Evolutionary conservation across 2,888 invertebrate genomes (phyloP), one percentile per base, ranked within the genome.

Genomic region (Pseudococcus viburni): DNA sequence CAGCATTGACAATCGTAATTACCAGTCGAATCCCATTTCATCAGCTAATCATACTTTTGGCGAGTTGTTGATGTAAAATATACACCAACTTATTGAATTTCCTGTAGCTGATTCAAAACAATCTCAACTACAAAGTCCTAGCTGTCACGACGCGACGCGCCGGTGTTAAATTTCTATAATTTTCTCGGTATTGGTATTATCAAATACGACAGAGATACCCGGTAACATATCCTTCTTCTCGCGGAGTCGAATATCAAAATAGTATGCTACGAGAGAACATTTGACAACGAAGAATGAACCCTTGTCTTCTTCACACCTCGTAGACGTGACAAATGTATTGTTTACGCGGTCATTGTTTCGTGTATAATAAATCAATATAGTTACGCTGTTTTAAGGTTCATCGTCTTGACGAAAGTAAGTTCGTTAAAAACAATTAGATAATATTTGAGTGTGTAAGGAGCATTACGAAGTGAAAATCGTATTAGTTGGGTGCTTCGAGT

Each of bases 211-310:
- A 59, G 59, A 55, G 55, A 59, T n/a, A n/a, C 1, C 4, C 0
- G 51, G 51, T 51, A n/a, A 59, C n/a, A n/a, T 59, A 59, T 59
- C 17, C n/a, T 17, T 59, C 51, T 59, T 17, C 59, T 59, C n/a
- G 51, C 17, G 59, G 59, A 59, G 59, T 59, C 59, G 59, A 59
- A 59, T 59, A 59, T 59, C 59, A n/a, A 59, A 59, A 59, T 59
- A n/a, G 17, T 59, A 15, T 7, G 3, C 26, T 33, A 33, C 3
- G 26, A 4, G 59, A 59, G n/a, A 59, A 59, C 3, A 59, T n/a
- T 51, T 15, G 59, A 59, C 59, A 59, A 19, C n/a, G 48, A 15
- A 51, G 48, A 51, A 48, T n/a, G 12, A 55, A 59, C 59, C 59
- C 64, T 64, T 22, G 22, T 22, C 19, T 64, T 64, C 9, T 22